These are phyloP conservation scores for Hermodice carunculata DNA, from an alignment of 2,888 invertebrate genomes.

Conservation along the genomic window DNA sequence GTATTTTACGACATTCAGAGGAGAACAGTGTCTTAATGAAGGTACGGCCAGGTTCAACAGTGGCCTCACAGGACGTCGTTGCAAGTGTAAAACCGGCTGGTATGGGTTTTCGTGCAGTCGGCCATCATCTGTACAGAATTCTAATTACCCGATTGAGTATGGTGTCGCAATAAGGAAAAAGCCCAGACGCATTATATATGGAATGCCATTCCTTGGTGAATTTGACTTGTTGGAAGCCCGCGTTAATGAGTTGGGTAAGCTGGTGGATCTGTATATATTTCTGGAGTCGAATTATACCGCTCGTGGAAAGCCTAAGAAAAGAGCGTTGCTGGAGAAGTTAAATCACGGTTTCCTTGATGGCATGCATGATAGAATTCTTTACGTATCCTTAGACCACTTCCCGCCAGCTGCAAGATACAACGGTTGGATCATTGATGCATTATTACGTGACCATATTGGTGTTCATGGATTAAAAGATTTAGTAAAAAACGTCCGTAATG, in stretches of 20 bases:
- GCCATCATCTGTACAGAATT: slow-evolving; percentile 24
- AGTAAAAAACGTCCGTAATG: slow-evolving; percentile 33
- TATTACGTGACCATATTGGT: slow-evolving; percentile 23
- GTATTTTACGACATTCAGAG: no score
- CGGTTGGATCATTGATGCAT: slow-evolving; percentile 51
- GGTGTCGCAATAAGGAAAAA: slow-evolving; percentile 9
- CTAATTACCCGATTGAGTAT: slow-evolving; percentile 27
- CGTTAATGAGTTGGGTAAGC: slow-evolving; percentile 75
- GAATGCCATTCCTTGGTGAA: slow-evolving; percentile 35
- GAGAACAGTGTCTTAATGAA: no score
- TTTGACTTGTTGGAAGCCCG: slow-evolving; percentile 68
- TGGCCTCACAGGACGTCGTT: no score
- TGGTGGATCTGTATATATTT: slow-evolving; percentile 78
- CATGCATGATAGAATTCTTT: slow-evolving; percentile 74
- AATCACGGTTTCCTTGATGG: slow-evolving; percentile 71
- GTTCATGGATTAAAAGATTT: neutral
- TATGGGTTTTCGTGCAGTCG: slow-evolving; percentile 34
- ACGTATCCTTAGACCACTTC: slow-evolving; percentile 60
- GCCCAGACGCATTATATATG: slow-evolving; percentile 35
- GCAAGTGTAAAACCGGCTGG: slow-evolving; percentile 31
- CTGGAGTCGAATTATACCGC: slow-evolving; percentile 61
- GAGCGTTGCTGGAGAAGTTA: slow-evolving; percentile 71
- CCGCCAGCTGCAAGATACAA: slow-evolving; percentile 45
- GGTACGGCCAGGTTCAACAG: no score
- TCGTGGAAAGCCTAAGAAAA: slow-evolving; percentile 52